Conservation (phyloP, 1,140 invertebrate species). For the Paracyclopina nana region DNA sequence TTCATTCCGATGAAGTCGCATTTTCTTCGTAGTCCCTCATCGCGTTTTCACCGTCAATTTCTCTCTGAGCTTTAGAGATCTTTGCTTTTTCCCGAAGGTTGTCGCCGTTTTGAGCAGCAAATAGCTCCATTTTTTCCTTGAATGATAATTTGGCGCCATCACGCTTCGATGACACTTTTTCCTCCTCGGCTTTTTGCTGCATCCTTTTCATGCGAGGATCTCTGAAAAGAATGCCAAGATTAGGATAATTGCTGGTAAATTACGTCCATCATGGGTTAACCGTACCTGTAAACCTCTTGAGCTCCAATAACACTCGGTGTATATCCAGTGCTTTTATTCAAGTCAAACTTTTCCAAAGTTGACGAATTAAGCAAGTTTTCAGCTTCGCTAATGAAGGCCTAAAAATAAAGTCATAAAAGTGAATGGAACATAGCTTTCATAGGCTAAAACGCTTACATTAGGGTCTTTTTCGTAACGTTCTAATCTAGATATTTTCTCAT, state of each 20-base stretch:
- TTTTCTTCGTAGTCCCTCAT: constrained; percentile 7
- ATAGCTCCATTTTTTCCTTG: constrained; percentile 94
- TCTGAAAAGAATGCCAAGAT: constrained; percentile 28
- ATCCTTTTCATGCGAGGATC: constrained; percentile 60
- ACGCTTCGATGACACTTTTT: constrained; percentile 38
- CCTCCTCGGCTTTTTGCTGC: constrained; percentile 47
- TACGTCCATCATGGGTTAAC: constrained; percentile 6
- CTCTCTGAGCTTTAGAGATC: constrained; percentile 71
- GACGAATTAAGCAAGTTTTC: constrained; percentile 47
- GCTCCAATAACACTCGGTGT: constrained; percentile 83
- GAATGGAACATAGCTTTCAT: constrained; percentile 26
- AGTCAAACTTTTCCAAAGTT: constrained; percentile 27
- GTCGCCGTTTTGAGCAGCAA: constrained; percentile 76
- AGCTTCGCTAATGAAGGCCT: constrained; percentile 60
- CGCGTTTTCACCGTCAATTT: constrained; percentile 41
- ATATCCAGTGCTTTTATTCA: constrained; percentile 26
- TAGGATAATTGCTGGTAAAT: neutral
- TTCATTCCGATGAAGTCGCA: no score
- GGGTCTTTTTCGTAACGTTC: no score
- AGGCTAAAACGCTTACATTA: neutral
- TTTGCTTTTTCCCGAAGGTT: constrained; percentile 74
- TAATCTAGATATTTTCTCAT: no score
- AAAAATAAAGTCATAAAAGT: constrained; percentile 45
- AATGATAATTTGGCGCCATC: constrained; percentile 76
- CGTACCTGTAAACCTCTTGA: constrained; percentile 71